These are phyloP conservation scores for Teleopsis dalmanni DNA, from an alignment of 1,140 invertebrate genomes.

Conservation along the genomic window DNA sequence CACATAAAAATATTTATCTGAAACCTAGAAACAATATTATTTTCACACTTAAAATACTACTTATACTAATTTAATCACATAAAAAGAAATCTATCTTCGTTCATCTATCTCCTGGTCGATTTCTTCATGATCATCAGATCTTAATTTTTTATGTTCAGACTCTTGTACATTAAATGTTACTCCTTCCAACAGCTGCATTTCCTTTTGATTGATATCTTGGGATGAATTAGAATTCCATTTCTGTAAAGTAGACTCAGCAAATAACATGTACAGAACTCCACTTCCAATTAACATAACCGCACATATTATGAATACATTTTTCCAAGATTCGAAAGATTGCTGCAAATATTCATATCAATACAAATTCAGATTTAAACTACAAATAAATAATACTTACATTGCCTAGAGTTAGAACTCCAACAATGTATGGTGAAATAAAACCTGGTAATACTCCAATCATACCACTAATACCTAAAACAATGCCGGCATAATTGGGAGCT, in stretches of 20 bases:
- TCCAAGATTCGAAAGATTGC: constrained; percentile 62
- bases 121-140: too few species aligned
- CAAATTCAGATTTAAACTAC: background rate
- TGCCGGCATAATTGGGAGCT: constrained; percentile 60
- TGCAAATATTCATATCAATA: constrained; percentile 27
- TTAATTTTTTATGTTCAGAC: too few species aligned
- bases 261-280: constrained; percentile 50
- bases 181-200: constrained; percentile 17
- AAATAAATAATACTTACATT: constrained; percentile 47
- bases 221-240: constrained; percentile 51
- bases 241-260: constrained; percentile 55
- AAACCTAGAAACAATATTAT: background rate
- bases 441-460: constrained; percentile 48
- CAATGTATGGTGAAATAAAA: constrained; percentile 53
- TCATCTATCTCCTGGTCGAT: too few species aligned
- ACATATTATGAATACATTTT: constrained; percentile 55
- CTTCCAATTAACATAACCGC: constrained; percentile 49
- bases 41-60: too few species aligned
- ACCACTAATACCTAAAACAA: constrained; percentile 54
- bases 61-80: too few species aligned
- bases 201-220: constrained; percentile 21
- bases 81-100: too few species aligned
- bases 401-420: constrained; percentile 52
- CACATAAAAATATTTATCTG: background rate
- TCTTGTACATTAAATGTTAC: too few species aligned